Evolutionary conservation across 2,888 invertebrate species (phyloP), one percentile per base, ranked within the genome.

Genomic region (Trachelus stipa): DNA sequence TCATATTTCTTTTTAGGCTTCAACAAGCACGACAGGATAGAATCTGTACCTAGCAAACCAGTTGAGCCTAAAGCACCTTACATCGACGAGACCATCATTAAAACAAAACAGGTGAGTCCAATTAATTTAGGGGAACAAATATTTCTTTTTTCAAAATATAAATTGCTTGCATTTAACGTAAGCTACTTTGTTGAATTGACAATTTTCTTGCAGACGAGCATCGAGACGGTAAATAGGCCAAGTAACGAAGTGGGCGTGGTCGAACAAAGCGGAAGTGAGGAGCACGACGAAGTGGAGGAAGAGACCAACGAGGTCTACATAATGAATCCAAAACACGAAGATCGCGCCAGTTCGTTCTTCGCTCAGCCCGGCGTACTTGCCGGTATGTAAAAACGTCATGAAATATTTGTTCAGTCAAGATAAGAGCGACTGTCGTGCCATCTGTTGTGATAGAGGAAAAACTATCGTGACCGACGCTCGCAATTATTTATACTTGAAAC

Each of bases 301-400:
- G 86, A 88, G 92, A 93, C 93, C 92, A 94, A 93, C 93, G 95
- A 94, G 86, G 95, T 95, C 79, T 93, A 94, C 92, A 96, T 96
- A 92, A 97, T 97, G 96, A 96, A 96, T 93, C 94, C 95, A 83
- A 96, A 96, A 92, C 93, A 95, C 84, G 96, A 96, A 88, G 97
- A 97, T 91, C 94, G 96, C 89, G 95, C 96, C 90, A 96, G 97
- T 91, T 97, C 97, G 90, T 97, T 98, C 95, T 98, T 98, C 92
- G 97, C 97, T 87, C 98, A 98, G 93, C 98, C 98, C 69, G 98
- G 97, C 92, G 97, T 98, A 85, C 94, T 98, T 89, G 98, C 97
- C 92, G 98, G 98, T 98, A 90, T 90, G 91, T 89, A 11, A 56
- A 23, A 56, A 9, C 3, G 15, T 40, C 40, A 23, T 23, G 23